Conservation (phyloP, 2,888 invertebrate genomes). For the Drosophila limbata region DNA sequence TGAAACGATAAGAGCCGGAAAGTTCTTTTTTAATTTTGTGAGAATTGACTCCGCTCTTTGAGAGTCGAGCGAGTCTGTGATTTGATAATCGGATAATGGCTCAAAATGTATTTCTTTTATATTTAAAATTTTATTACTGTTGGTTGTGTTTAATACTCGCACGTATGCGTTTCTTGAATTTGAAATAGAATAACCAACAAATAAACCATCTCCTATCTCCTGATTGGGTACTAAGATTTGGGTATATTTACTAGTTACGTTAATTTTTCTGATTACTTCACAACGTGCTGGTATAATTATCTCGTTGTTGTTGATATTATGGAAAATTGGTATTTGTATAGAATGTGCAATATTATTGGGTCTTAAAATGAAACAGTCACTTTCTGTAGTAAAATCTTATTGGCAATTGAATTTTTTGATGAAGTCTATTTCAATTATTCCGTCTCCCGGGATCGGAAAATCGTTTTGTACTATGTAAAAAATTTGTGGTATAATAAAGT, state of each 20-base stretch:
- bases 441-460: background rate
- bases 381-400: background rate
- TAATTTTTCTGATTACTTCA: background rate
- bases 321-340: background rate
- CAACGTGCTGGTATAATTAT: background rate
- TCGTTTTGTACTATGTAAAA: background rate
- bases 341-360: background rate
- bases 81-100: background rate
- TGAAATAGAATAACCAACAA: background rate
- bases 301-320: background rate
- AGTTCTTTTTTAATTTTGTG: too few species aligned
- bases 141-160: too few species aligned
- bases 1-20: conserved; percentile 1
- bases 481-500: background rate
- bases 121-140: background rate
- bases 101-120: background rate
- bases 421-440: background rate
- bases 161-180: background rate
- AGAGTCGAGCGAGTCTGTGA: too few species aligned
- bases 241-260: background rate
- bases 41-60: background rate
- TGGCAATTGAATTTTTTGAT: background rate
- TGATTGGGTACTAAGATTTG: background rate
- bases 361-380: background rate
- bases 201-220: conserved; percentile 3